Evolutionary conservation across 2,113 vertebrate species (phyloP).

Genomic region (Oriolus oriolus): DNA sequence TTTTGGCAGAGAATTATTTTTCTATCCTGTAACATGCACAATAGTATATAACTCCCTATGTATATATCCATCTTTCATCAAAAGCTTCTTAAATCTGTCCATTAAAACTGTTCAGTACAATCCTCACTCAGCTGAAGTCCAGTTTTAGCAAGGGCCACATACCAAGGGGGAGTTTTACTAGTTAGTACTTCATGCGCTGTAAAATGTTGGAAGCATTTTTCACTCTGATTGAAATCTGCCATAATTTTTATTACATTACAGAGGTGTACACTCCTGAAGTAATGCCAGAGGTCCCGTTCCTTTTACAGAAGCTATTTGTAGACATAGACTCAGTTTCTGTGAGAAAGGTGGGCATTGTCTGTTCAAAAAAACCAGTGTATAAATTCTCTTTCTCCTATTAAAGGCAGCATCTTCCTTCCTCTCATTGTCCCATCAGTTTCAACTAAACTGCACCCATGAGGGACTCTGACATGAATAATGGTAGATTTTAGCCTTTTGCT

Average conservation of each 20-base stretch:
- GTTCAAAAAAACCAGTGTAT: background rate
- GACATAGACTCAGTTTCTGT: background rate
- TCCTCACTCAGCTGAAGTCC: background rate
- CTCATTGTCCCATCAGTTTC: background rate
- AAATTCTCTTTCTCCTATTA: background rate
- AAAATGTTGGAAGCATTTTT: background rate
- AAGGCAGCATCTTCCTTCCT: background rate
- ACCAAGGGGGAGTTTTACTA: background rate
- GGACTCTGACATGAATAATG: background rate
- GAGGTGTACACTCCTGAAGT: background rate
- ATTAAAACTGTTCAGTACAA: background rate
- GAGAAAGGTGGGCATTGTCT: background rate
- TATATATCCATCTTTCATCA: background rate
- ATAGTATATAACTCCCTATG: background rate
- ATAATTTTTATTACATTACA: background rate
- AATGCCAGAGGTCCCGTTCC: background rate
- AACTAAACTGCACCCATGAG: background rate
- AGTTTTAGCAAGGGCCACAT: background rate
- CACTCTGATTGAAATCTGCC: background rate
- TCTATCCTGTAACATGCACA: background rate
- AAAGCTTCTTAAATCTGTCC: background rate
- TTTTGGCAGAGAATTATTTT: background rate
- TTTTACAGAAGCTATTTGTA: background rate
- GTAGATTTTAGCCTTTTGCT: background rate
- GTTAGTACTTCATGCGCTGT: background rate